Evolutionary conservation across 2,888 invertebrate species (phyloP).

Genomic region (Cynaeus angustus): DNA sequence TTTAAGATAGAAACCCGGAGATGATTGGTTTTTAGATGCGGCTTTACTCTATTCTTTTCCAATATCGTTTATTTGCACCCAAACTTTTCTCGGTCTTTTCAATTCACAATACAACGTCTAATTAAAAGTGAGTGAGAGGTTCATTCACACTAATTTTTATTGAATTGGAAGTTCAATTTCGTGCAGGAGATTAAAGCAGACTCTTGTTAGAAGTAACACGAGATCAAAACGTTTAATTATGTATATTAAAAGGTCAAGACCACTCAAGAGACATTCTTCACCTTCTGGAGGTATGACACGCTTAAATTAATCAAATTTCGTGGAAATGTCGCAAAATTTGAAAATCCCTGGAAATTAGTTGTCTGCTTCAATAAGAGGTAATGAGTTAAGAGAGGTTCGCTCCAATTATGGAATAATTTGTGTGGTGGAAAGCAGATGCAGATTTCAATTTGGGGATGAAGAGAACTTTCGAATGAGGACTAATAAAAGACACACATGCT

Average conservation of each 20-base stretch:
- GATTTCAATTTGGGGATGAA: slow-evolving; percentile 25
- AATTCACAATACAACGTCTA: background rate
- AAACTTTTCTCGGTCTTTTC: slow-evolving; percentile 1
- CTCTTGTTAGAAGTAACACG: slow-evolving; percentile 18
- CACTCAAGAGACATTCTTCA: background rate
- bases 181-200: slow-evolving; percentile 2
- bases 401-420: slow-evolving; percentile 40
- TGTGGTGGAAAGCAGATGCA: slow-evolving; percentile 17
- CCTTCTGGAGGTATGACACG: background rate
- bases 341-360: slow-evolving; percentile 20
- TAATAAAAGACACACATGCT: slow-evolving; percentile 22
- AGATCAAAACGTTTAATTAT: no score
- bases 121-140: no score
- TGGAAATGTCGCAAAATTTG: background rate
- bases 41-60: background rate
- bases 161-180: background rate
- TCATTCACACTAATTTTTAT: background rate
- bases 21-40: background rate
- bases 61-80: background rate
- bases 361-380: slow-evolving; percentile 32
- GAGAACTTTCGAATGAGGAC: slow-evolving; percentile 8
- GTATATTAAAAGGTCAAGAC: slow-evolving; percentile 10
- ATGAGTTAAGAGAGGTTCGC: slow-evolving; percentile 40
- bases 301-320: no score
- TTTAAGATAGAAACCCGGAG: no score